Evolutionary conservation across 2,888 invertebrate species (phyloP).

Genomic region (Rhamphomyia laevipes): DNA sequence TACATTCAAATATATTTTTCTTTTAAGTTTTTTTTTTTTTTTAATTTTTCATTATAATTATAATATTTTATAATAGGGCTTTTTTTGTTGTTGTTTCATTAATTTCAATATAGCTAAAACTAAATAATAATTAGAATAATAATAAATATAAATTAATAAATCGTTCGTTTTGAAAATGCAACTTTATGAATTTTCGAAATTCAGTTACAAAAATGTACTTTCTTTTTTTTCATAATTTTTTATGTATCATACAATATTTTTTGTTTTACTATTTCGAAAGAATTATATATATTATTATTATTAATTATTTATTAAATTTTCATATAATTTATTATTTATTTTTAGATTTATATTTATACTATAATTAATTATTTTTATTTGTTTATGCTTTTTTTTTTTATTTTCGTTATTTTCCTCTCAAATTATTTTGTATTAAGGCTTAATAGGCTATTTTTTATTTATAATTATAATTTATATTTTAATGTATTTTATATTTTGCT

Average conservation of each 20-base stretch:
- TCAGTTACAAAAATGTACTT: neutral
- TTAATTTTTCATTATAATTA: no score
- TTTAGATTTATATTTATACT: neutral
- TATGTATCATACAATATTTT: neutral
- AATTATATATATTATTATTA: neutral
- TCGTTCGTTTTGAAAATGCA: no score
- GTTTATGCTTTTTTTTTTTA: neutral
- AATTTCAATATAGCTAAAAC: no score
- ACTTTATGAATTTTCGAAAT: no score
- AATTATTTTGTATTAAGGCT: neutral
- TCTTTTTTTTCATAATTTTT: neutral
- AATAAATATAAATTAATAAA: no score
- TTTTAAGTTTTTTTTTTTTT: conserved; percentile 44
- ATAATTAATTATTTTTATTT: neutral
- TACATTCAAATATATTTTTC: conserved; percentile 34
- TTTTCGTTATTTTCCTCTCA: neutral
- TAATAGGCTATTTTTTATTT: neutral
- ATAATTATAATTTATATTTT: neutral
- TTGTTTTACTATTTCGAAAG: neutral
- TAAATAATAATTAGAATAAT: no score
- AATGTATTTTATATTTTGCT: neutral
- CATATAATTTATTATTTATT: neutral
- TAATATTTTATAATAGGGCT: no score
- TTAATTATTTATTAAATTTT: neutral
- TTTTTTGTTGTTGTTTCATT: no score